Base-by-base conservation (phyloP, 2,113 vertebrate genomes). In the Chlamydotis undulata region DNA sequence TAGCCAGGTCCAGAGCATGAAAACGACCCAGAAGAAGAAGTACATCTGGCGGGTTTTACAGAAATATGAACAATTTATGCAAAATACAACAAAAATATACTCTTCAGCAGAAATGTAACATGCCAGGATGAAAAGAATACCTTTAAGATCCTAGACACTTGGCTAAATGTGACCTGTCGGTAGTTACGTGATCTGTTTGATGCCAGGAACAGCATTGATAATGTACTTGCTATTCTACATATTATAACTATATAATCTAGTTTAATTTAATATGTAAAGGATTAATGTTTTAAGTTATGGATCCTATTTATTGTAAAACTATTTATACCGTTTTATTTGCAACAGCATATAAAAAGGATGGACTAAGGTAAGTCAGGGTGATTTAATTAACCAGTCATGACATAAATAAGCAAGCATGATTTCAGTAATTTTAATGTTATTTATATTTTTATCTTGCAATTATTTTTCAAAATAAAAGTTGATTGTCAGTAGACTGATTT, bases 21-120 rank as follows among this genome's bases (percentile, higher is more conserved):
- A 2, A 2, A 3, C 0, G 2, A 33, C 83, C 9, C 0, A 73
- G 1, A 89, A 0, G 4, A 75, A 1, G 33, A 55, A 0, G 3
- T 95, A 43, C 61, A 82, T 85, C 67, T 95, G 95, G 96, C 2
- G 1, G 50, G 28, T 93, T n/a, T 24, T 97, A 4, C 9, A 67
- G 67, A 89, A 24, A 19, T 97, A 96, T 0, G 0, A 59, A 4
- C 15, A 59, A 5, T 25, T 87, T 3, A 89, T 24, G 61, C 6
- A 57, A 7, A 10, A n/a, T 0, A 29, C 74, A 3, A 24, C 4
- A n/a, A 19, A 45, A 11, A 28, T 1, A 1, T 24, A 67, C 39
- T 39, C 14, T 7, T 12, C 19, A 16, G 39, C 2, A 41, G 37
- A 9, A 35, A 14, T 14, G 17, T 59, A 55, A 70, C 3, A 18